Conservation (phyloP, 2,888 invertebrate genomes). For the Ormyrus thymus region DNA sequence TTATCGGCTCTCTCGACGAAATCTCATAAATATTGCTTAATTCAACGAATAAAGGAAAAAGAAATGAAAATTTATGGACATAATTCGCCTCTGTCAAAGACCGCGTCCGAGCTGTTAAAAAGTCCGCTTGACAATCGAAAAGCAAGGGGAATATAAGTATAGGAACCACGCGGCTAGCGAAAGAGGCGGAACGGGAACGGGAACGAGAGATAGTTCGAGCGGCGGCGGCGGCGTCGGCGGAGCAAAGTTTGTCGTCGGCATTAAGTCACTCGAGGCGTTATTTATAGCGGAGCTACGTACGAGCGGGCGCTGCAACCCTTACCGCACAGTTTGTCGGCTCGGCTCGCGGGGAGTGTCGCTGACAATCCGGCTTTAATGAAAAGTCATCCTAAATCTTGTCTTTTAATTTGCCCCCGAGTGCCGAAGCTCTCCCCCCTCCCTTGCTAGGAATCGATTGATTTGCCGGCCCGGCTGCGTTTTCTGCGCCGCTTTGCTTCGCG, state of each 20-base stretch:
- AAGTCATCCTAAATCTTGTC: slow-evolving; percentile 65
- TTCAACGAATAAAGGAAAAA: too few species aligned
- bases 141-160: slow-evolving; percentile 32
- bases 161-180: not conserved
- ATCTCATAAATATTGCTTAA: too few species aligned
- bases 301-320: slow-evolving; percentile 60
- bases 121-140: slow-evolving; percentile 24
- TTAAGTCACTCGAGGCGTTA: slow-evolving; percentile 69
- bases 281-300: slow-evolving; percentile 63
- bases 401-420: slow-evolving; percentile 48
- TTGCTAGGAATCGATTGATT: not conserved
- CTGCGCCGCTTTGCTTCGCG: not conserved
- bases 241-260: slow-evolving; percentile 65
- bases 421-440: too few species aligned
- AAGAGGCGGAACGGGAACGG: slow-evolving; percentile 14
- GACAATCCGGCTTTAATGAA: slow-evolving; percentile 70
- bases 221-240: slow-evolving; percentile 50
- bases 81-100: slow-evolving; percentile 4
- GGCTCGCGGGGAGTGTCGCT: slow-evolving; percentile 64
- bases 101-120: slow-evolving; percentile 3
- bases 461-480: not conserved
- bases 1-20: too few species aligned
- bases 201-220: slow-evolving; percentile 18
- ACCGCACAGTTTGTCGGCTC: slow-evolving; percentile 64
- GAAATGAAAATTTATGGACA: too few species aligned